Evolutionary conservation across 2,888 invertebrate genomes (phyloP), one percentile per base, ranked within the genome.

Genomic region (Pyrrhosoma nymphula): DNA sequence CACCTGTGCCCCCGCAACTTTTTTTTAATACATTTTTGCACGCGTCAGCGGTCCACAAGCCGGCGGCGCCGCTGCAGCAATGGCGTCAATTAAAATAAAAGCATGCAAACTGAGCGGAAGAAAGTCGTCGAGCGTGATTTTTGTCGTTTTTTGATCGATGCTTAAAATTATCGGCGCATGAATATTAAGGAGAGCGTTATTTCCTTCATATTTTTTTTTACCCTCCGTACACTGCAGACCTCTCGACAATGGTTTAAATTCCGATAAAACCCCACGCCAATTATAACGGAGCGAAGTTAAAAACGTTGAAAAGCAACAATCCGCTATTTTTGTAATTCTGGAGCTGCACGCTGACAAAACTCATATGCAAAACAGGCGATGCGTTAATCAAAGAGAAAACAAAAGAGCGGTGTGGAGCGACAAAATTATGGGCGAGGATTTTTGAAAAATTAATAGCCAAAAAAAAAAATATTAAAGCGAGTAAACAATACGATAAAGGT

Each of bases 401-500:
- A 82, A 82, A n/a, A 16, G 35, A 82, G n/a, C 18, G 14, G 16
- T 35, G 82, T 35, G 35, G 18, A 20, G 18, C 14, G 26, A 35
- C 97, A 97, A 97, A 97, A 97, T 97, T 97, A 97, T 97, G 97
- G 96, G 96, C 96, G 96, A 96, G 96, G 96, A 96, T 96, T 96
- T 82, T 16, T 82, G 14, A 16, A 82, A 60, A 82, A 16, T 35
- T 35, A 82, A 82, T 82, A 30, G 82, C 16, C 30, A 35, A 82
- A 82, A 82, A 82, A 75, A 30, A 82, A 35, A 3, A 35, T 30
- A 35, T 35, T 82, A n/a, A 82, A 82, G 69, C 82, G 82, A 30
- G n/a, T 69, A 35, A 82, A 82, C 12, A 82, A 82, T 82, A 69
- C 30, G 26, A 3, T 35, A 35, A 35, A 12, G 35, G 14, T 35